Base-by-base conservation (phyloP, 2,888 invertebrate species). In the Eupithecia vulgata region DNA sequence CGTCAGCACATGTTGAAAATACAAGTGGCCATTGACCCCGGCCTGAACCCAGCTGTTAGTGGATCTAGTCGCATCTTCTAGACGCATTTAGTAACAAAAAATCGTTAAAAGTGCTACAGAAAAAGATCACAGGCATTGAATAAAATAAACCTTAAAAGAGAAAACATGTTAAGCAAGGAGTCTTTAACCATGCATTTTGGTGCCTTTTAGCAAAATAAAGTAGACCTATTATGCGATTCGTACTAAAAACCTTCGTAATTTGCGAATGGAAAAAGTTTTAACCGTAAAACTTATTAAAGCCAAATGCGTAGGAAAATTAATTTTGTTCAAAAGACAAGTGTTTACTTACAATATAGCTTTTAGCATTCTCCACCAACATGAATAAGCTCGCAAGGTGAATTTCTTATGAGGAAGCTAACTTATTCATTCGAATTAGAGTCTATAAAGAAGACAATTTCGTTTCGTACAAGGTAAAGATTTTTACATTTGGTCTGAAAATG, bases 1-100 rank as follows among this genome's bases (percentile, higher is more conserved):
- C 91, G 90, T 88, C 90, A 87, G 92, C 93, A 92, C 91, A 93
- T 93, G 94, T 94, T 93, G 93, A 93, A 94, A 94, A 94, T 93
- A 93, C 94, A 88, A 89, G 86, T 89, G 93, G 93, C 86, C 93
- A 92, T 90, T 93, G 93, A 93, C 93, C 93, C 93, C 93, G 89
- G 87, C 87, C 88, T 87, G 88, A 88, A 89, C 85, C 85, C 93
- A 93, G 92, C 94, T 93, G 93, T 90, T 92, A 85, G 88, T 88
- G 91, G 90, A 92, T 88, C 90, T 91, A 90, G 89, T 85, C 82
- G 88, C 90, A 90, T 90, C 91, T 88, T 90, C 91, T 88, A 80
- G 86, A 87, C 87, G 85, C 85, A 86, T 88, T 25, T 91, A 90
- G 91, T 90, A 89, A 88, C 87, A 85, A 85, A 82, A 80, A 80